Evolutionary conservation across 2,113 vertebrate species (phyloP).

Genomic region (Mus pahari): DNA sequence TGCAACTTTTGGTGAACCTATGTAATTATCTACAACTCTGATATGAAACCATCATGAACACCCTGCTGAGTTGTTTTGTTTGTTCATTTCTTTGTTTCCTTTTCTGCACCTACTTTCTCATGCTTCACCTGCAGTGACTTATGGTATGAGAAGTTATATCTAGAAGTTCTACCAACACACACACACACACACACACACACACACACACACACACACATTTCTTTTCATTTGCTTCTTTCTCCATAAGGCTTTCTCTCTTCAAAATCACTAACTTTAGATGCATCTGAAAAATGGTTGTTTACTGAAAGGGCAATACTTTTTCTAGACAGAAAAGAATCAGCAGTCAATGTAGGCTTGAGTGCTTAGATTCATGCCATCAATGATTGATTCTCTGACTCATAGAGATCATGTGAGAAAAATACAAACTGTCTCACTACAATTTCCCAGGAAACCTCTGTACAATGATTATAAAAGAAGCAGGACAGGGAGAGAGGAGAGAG

Average conservation of each 20-base stretch:
- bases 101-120: background rate
- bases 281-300: slow-evolving; percentile 51
- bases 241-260: background rate
- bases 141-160: background rate
- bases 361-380: slow-evolving; percentile 45
- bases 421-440: background rate
- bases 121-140: slow-evolving; percentile 15
- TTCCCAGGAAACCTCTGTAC: background rate
- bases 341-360: slow-evolving; percentile 16
- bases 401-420: slow-evolving; percentile 30
- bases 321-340: slow-evolving; percentile 58
- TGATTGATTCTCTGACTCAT: slow-evolving; percentile 33
- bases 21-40: background rate
- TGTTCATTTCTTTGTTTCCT: background rate
- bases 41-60: background rate
- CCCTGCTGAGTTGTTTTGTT: background rate
- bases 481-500: accelerated
- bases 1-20: background rate
- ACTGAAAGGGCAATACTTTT: slow-evolving; percentile 45
- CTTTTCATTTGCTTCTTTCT: background rate
- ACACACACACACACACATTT: background rate
- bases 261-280: background rate
- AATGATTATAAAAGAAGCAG: background rate
- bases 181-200: background rate
- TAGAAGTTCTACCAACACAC: background rate